Base-by-base conservation (phyloP, 2,797 vertebrate genomes). In the Malacoctenus gilli region DNA sequence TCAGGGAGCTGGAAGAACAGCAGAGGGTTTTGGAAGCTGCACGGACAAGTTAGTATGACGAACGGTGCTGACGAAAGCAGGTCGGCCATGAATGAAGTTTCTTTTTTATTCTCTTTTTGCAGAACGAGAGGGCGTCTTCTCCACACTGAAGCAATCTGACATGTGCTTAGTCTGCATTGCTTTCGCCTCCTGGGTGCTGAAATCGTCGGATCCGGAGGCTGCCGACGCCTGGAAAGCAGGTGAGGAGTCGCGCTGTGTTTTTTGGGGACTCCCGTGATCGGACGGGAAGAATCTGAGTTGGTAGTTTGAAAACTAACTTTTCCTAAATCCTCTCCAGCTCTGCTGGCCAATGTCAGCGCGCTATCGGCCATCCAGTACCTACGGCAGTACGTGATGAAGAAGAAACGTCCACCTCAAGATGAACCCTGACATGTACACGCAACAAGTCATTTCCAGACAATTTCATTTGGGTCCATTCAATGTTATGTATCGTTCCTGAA, bases 111-210 rank as follows among this genome's bases (percentile, higher is more conserved):
- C 3, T 46, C 12, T 44, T 73, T 35, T 54, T 75, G 9, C 72
- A 94, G 93, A 82, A 43, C 81, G 12, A 70, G 69, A 87, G 13
- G 51, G 80, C 38, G 47, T 89, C 50, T 73, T 87, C 35, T 87
- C 90, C 50, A 77, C 84, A 0, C 63, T 92, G 60, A 87, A 75
- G 50, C 94, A 95, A 79, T 92, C 94, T 1, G 96, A 98, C 68
- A 93, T 97, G 93, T 98, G 96, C 77, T 89, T 99, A 16, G 92
- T 95, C 67, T 96, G 98, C 67, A 95, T 98, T 13, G 96, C 96
- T 25, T 94, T 98, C 54, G 94, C 96, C 0, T 95, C 95, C 20
- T 98, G 96, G 97, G 96, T 97, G 0, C 88, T 98, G 70, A 95
- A 82, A 77, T 96, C 95, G 1, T 94, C 92, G 0, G 92, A 96